Evolutionary conservation across 2,888 invertebrate species (phyloP).

Genomic region (Drosophila picticornis): DNA sequence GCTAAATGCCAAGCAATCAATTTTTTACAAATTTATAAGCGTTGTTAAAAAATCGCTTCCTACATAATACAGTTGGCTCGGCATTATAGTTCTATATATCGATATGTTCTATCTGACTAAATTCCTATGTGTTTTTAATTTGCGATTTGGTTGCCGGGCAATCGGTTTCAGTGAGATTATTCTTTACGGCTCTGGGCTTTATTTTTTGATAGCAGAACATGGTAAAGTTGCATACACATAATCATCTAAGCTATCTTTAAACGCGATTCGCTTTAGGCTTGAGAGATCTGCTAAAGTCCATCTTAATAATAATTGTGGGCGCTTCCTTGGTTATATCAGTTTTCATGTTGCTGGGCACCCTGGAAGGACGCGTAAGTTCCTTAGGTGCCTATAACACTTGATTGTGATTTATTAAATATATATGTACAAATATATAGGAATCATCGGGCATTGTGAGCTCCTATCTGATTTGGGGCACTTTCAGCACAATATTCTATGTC

Average conservation of each 20-base stretch:
- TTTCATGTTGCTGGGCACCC: constrained; percentile 37
- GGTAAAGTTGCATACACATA: constrained; percentile 19
- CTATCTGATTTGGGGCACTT: constrained; percentile 47
- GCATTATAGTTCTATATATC: background rate
- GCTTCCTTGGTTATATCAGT: constrained; percentile 25
- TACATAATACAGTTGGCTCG: constrained; percentile 13
- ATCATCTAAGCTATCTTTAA: background rate
- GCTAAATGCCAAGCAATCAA: background rate
- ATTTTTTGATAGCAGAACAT: background rate
- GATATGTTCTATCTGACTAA: constrained; percentile 35
- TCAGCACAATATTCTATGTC: constrained; percentile 16
- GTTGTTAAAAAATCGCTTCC: background rate
- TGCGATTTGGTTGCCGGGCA: constrained; percentile 40
- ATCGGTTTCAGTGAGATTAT: constrained; percentile 30
- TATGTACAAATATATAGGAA: constrained; percentile 35
- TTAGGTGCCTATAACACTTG: background rate
- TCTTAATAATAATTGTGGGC: constrained; percentile 34
- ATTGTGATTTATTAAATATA: background rate
- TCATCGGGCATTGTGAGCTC: constrained; percentile 49
- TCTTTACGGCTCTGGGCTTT: constrained; percentile 21
- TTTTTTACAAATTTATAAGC: background rate
- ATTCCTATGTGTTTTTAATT: constrained; percentile 37
- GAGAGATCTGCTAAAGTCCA: constrained; percentile 9
- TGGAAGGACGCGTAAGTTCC: constrained; percentile 39
- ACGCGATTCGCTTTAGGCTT: constrained; percentile 25